phyloP scores from a whole-genome alignment of 2,113 vertebrate species.

The Sturnus vulgaris region DNA sequence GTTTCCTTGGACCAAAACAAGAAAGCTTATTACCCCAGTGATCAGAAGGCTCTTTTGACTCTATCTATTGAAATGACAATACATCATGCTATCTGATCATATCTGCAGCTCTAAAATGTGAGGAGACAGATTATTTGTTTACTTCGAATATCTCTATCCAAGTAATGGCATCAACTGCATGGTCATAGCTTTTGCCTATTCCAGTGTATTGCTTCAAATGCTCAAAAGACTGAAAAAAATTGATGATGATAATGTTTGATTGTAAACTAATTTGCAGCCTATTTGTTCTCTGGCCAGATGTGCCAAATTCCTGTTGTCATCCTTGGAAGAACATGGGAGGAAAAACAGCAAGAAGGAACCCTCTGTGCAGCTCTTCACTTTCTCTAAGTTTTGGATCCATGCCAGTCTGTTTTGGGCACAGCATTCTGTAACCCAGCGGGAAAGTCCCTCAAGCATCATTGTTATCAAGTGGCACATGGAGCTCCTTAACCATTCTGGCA shows the following conservation, averaged over 20 bases:
- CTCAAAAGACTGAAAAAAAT: background rate
- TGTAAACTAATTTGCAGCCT: background rate
- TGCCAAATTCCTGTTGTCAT: background rate
- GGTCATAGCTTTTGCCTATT: background rate
- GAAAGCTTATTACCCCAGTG: background rate
- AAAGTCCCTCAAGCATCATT: background rate
- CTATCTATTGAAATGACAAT: background rate
- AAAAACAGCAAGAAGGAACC: background rate
- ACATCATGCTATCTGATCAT: background rate
- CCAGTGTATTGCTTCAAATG: background rate
- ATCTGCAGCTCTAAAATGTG: background rate
- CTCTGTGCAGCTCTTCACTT: background rate
- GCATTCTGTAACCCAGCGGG: background rate
- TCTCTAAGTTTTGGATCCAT: background rate
- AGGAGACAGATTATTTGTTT: background rate
- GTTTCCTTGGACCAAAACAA: background rate
- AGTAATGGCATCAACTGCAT: background rate
- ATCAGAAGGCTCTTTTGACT: background rate
- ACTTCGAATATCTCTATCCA: background rate
- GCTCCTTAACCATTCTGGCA: background rate
- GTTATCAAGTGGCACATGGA: fast-evolving
- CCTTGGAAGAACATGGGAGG: background rate
- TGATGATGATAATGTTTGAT: background rate
- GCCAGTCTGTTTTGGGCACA: background rate
- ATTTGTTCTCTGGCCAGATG: background rate